Base-by-base conservation (phyloP, 1,140 invertebrate species). In the Spodoptera litura region DNA sequence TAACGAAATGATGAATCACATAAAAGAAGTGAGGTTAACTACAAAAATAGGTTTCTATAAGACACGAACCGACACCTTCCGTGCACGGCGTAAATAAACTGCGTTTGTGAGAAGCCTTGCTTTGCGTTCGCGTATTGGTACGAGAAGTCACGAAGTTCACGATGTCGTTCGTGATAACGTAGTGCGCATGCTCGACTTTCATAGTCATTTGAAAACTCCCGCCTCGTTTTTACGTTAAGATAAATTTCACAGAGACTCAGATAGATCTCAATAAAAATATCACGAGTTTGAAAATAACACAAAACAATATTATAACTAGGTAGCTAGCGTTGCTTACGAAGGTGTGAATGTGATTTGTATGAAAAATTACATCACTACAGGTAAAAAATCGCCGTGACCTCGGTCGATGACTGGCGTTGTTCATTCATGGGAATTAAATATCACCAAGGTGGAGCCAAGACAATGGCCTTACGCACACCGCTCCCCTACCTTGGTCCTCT, bases 401-500 rank as follows among this genome's bases (percentile, higher is more conserved):
- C 91, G 85, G 13, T 77, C 53, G 64, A 73, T 71, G 84, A 84
- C 61, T 79, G 72, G 66, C 80, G 81, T 80, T 56, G 81, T 83
- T 88, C 83, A 85, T 89, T 91, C 91, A 91, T 93, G 91, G 88
- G 92, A 93, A 92, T 88, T 88, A 86, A 44, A 81, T 83, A 81
- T 78, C 85, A 77, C 61, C 71, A 76, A 82, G 80, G 86, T 83
- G 79, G 66, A 79, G 82, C 80, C 75, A 88, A 91, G 84, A 92
- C 90, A 92, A 92, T 91, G 73, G 83, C 66, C 81, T 79, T 66
- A 75, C 38, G 55, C 51, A 38, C 38, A 44, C 58, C 73, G 58
- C 73, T 62, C 73, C 73, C 58, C 13, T 75, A 44, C 38, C 38
- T 64, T 35, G 20, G 49, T 53, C 52, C 68, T 13, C 11, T 53